phyloP scores from a whole-genome alignment of 2,113 vertebrate genomes.

The Phylloscopus whistleri region DNA sequence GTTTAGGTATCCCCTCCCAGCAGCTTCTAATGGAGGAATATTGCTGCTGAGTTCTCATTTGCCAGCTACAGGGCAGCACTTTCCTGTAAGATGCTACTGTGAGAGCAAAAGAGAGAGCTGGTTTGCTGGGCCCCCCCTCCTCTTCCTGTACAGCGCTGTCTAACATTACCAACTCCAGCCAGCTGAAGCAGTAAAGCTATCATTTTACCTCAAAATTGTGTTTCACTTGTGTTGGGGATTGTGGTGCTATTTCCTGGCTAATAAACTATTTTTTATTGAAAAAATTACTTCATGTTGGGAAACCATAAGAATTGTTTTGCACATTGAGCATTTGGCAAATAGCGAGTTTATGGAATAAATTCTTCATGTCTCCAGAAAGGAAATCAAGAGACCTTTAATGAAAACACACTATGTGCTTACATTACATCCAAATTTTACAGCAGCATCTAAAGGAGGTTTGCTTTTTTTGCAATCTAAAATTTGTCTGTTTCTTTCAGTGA shows the following conservation, averaged over 20 bases:
- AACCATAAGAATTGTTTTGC: neutral
- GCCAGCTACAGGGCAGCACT: neutral
- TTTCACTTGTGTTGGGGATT: neutral
- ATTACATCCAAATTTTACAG: neutral
- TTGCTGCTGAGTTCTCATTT: neutral
- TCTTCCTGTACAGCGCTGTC: neutral
- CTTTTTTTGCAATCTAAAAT: neutral
- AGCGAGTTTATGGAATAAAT: neutral
- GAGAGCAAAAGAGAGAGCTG: neutral
- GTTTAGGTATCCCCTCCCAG: neutral
- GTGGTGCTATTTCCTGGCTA: neutral
- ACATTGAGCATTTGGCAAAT: neutral
- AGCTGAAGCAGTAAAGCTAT: constrained; percentile 28
- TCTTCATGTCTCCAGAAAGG: neutral
- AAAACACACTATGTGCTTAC: neutral
- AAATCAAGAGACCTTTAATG: neutral
- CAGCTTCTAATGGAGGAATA: neutral
- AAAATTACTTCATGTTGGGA: neutral
- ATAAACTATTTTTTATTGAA: neutral
- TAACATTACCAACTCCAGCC: neutral
- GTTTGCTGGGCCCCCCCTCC: neutral
- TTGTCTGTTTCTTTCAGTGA: neutral
- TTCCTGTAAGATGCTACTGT: neutral
- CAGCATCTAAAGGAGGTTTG: neutral
- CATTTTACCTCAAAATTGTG: neutral